Evolutionary conservation across 2,113 vertebrate genomes (phyloP).

Genomic region (Atrichornis clamosus): DNA sequence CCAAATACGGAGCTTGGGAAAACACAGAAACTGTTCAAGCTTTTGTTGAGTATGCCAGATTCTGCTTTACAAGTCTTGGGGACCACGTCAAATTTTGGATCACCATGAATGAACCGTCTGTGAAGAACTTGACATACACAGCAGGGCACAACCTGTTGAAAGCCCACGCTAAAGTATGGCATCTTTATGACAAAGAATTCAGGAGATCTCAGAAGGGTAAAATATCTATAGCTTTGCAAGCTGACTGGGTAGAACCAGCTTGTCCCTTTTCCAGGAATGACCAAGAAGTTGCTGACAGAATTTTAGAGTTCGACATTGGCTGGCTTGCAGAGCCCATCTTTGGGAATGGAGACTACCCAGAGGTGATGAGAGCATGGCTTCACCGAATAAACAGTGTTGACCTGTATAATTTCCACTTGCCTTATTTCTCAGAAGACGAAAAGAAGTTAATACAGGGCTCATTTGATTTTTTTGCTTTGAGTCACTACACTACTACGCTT

Average conservation of each 20-base stretch:
- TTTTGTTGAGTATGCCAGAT: constrained; percentile 85
- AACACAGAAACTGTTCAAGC: constrained; percentile 79
- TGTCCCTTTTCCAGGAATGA: constrained; percentile 87
- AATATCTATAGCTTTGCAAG: constrained; percentile 88
- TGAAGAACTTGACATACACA: constrained; percentile 80
- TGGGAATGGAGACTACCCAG: constrained; percentile 89
- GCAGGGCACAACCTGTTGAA: constrained; percentile 87
- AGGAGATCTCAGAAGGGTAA: constrained; percentile 82
- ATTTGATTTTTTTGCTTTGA: constrained; percentile 92
- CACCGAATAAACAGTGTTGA: constrained; percentile 76
- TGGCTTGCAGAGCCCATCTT: constrained; percentile 96
- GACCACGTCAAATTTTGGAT: constrained; percentile 89
- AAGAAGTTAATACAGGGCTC: constrained; percentile 82
- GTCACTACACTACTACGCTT: constrained; percentile 90
- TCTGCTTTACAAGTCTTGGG: constrained; percentile 88
- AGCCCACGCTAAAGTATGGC: constrained; percentile 90
- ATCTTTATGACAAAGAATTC: constrained; percentile 83
- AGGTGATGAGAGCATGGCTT: constrained; percentile 88
- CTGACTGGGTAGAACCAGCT: constrained; percentile 94
- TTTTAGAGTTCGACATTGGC: constrained; percentile 86
- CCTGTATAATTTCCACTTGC: constrained; percentile 78
- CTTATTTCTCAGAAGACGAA: constrained; percentile 87
- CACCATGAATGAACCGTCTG: constrained; percentile 87
- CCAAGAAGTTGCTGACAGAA: constrained; percentile 82
- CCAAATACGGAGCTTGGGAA: constrained; percentile 83